phyloP scores from a whole-genome alignment of 1,140 invertebrate species.

The Nylanderia fulva region DNA sequence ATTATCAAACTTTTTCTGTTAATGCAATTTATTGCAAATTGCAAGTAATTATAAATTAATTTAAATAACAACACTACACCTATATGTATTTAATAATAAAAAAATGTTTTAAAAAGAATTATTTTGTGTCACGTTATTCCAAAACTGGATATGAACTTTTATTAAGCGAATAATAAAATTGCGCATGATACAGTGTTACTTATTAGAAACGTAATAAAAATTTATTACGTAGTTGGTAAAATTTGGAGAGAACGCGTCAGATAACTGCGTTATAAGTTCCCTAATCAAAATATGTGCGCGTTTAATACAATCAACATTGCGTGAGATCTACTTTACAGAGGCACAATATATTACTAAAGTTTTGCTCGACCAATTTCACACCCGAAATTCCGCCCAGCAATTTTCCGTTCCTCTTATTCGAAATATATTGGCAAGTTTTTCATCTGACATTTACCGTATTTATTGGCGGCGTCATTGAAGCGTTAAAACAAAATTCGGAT shows the following conservation, averaged over 20 bases:
- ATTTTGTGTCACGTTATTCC: neutral
- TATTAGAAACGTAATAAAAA: conserved; percentile 34
- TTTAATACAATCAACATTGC: conserved; percentile 45
- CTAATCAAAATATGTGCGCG: conserved; percentile 13
- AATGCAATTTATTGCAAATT: neutral
- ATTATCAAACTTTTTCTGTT: neutral
- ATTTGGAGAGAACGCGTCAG: conserved; percentile 15
- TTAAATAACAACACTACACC: neutral
- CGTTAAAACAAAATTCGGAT: conserved; percentile 16
- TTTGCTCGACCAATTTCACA: conserved; percentile 24
- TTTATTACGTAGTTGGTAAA: conserved; percentile 18
- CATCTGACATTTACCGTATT: neutral
- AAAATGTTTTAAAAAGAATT: neutral
- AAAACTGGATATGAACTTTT: conserved; percentile 2
- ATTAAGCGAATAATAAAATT: conserved; percentile 33
- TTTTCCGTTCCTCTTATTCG: conserved; percentile 10
- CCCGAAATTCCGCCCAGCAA: neutral
- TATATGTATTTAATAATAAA: neutral
- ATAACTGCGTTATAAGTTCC: conserved; percentile 24
- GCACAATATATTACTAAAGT: neutral
- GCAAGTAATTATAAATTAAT: neutral
- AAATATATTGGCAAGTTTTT: conserved; percentile 17
- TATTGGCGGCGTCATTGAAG: neutral
- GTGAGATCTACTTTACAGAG: conserved; percentile 29
- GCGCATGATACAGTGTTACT: neutral